Evolutionary conservation across 2,888 invertebrate species (phyloP).

Genomic region (Dilophus febrilis): DNA sequence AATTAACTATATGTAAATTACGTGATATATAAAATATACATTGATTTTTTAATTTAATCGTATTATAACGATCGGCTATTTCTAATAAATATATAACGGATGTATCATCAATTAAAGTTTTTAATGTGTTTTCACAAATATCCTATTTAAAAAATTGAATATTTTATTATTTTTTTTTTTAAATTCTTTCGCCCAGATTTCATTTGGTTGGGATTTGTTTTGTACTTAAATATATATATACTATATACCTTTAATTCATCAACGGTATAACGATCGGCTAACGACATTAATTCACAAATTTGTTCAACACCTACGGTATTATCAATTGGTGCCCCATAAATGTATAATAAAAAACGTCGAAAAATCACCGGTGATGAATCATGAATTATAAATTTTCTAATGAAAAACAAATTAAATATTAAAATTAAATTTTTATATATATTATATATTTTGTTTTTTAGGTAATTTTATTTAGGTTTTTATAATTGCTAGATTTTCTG

Average conservation of each 20-base stretch:
- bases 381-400: constrained; percentile 48
- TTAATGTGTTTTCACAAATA: constrained; percentile 42
- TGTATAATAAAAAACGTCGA: constrained; percentile 40
- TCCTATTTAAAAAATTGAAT: constrained; percentile 22
- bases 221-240: constrained; percentile 8
- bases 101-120: constrained; percentile 41
- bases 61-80: constrained; percentile 49
- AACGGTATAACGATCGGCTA: constrained; percentile 44
- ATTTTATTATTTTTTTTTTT: background rate
- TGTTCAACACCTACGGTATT: constrained; percentile 33
- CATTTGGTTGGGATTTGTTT: background rate
- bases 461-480: too few relatives aligned
- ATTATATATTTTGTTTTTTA: too few relatives aligned
- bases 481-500: too few relatives aligned
- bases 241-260: constrained; percentile 37
- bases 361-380: constrained; percentile 46
- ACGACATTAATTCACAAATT: constrained; percentile 42
- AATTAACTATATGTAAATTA: constrained; percentile 21
- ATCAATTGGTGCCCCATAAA: constrained; percentile 44
- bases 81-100: constrained; percentile 44
- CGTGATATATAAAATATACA: constrained; percentile 25
- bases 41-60: constrained; percentile 24
- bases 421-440: too few relatives aligned
- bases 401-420: too few relatives aligned
- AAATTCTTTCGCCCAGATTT: background rate